Evolutionary conservation across 2,888 invertebrate genomes (phyloP).

Genomic region (Perizoma flavofasciatum): DNA sequence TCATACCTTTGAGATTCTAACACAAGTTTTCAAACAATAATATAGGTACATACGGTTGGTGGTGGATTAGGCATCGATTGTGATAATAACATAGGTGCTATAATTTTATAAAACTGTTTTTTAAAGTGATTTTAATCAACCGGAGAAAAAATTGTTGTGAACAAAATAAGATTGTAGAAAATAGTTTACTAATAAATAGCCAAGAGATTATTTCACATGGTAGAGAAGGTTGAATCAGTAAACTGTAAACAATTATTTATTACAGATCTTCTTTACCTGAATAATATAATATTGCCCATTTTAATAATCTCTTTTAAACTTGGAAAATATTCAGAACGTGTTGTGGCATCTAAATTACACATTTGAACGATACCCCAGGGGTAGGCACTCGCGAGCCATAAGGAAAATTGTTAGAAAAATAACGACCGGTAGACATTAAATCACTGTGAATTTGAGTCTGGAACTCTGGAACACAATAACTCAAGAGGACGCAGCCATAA

Average conservation of each 20-base stretch:
- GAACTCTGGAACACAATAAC: conserved; percentile 74
- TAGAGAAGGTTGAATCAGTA: background rate
- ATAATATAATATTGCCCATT: background rate
- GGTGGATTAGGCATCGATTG: no score
- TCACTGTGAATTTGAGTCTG: conserved; percentile 75
- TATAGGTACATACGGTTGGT: no score
- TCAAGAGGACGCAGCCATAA: conserved; percentile 73
- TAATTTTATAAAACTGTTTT: no score
- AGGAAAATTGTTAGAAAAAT: conserved; percentile 60
- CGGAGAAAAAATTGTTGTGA: no score
- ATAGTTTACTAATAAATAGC: conserved; percentile 17
- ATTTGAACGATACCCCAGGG: conserved; percentile 36
- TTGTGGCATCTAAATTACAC: conserved; percentile 39
- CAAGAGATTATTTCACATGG: background rate
- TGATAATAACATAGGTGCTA: no score
- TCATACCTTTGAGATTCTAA: no score
- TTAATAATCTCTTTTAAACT: conserved; percentile 22
- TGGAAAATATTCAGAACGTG: conserved; percentile 40
- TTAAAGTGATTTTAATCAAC: no score
- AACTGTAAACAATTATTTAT: background rate
- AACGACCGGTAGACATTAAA: conserved; percentile 68
- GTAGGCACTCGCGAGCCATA: conserved; percentile 41
- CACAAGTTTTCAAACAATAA: no score
- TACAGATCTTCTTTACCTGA: no score
- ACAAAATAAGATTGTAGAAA: no score